Base-by-base conservation (phyloP, 2,888 invertebrate species). In the Globia sparganii region DNA sequence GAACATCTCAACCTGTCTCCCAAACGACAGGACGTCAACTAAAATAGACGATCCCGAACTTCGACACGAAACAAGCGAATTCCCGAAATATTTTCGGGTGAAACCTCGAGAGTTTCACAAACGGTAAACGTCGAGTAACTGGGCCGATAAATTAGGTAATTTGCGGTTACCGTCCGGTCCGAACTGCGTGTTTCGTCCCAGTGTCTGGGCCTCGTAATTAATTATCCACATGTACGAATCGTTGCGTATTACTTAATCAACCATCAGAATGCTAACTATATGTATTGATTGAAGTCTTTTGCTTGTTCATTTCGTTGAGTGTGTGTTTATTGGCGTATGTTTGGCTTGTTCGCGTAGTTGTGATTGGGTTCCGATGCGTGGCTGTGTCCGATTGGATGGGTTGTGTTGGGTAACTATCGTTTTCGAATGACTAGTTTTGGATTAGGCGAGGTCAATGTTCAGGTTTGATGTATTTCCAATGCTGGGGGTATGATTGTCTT, bases 91-190 rank as follows among this genome's bases (percentile, higher is more conserved):
- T 85, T 85, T 84, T 84, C 72, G 61, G 9, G 21, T 37, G 73
- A 81, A 85, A 66, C 72, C 78, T 85, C 81, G 74, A 72, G 85
- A 85, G 53, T 74, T 81, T 49, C 85, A 58, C 73, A 65, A 78
- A 73, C 79, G 67, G 78, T 80, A 81, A 90, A 88, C 81, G 89
- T 84, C 79, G 81, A 85, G 85, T 88, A 87, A 91, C 87, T 89
- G 90, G 87, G 81, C 89, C 93, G 92, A 93, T 94, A 93, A 94
- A 94, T 94, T 93, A 93, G 93, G 87, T 92, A 93, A 94, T 94
- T 94, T 94, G 93, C 88, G 93, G 92, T 87, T 74, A 75, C 78
- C 78, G 80, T 83, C 78, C 87, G 80, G 76, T 28, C 67, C 73
- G 81, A 81, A 80, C 88, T 77, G 86, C 84, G 84, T 84, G 86